These are phyloP conservation scores for Escarpia spicata DNA, from an alignment of 2,888 invertebrate species.

Conservation along the genomic window DNA sequence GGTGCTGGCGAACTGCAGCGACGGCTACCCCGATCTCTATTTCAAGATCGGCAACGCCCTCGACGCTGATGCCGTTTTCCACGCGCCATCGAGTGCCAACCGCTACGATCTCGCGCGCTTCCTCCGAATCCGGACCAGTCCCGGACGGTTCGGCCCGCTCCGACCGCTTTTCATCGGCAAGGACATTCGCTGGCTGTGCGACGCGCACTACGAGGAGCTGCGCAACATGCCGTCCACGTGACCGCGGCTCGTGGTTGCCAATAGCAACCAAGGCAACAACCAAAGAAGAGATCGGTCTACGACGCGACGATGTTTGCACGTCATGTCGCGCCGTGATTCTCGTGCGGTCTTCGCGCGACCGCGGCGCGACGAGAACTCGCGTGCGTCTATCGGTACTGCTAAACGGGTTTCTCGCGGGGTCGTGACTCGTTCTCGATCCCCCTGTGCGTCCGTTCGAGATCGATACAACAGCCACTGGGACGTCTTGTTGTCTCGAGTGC, in stretches of 20 bases:
- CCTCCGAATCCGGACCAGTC: constrained; percentile 42
- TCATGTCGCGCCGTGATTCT: not conserved
- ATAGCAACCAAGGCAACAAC: constrained; percentile 5
- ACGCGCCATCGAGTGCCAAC: constrained; percentile 41
- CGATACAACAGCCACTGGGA: not conserved
- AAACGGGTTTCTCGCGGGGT: not conserved
- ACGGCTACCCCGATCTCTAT: constrained; percentile 47
- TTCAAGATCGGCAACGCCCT: constrained; percentile 47
- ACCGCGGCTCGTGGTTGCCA: constrained; percentile 19
- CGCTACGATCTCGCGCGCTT: constrained; percentile 43
- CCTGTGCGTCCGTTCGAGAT: not conserved
- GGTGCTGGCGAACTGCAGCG: constrained; percentile 45
- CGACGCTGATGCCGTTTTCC: constrained; percentile 43
- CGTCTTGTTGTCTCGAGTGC: not conserved
- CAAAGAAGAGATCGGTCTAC: not conserved
- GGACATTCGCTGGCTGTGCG: constrained; percentile 47
- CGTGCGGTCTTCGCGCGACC: constrained; percentile 21
- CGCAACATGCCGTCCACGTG: constrained; percentile 43
- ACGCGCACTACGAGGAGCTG: constrained; percentile 46
- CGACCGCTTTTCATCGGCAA: constrained; percentile 45
- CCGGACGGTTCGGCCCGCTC: constrained; percentile 45
- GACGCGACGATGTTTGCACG: not conserved
- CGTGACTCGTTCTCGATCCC: no score
- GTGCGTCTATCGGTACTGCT: not conserved
- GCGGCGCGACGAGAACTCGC: constrained; percentile 18